Evolutionary conservation across 2,113 vertebrate genomes (phyloP), one percentile per base, ranked within the genome.

Genomic region (Dipodomys ordii): DNA sequence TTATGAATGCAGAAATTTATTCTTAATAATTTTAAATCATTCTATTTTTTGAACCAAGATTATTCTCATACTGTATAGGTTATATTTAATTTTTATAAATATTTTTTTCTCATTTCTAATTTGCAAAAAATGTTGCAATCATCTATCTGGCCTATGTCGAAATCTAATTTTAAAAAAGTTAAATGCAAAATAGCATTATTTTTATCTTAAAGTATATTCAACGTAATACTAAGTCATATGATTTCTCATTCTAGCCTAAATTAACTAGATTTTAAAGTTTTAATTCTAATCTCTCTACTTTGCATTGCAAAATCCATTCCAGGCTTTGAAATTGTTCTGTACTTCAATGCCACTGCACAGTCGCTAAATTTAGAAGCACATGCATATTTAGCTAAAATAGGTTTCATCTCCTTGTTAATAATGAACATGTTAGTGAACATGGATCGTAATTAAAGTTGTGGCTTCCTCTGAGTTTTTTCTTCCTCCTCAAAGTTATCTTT

Each of bases 71-170:
- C 23, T 81, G 62, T 88, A 60, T 77, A 10, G 16, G n/a, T 93
- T 93, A 81, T 3, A 49, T 87, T 94, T 87, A n/a, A 79, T 79
- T 93, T 49, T 49, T 49, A 49, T 49, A 49, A 49, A 11, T 49
- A 49, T 11, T 49, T 86, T 81, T 32, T 90, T 92, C 78, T 88
- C 28, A 65, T 94, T 94, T 92, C 49, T 84, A 90, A 77, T 83
- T 64, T 35, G 5, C 32, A 76, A 69, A 44, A 84, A 88, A 82
- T 93, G 92, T 94, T 87, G 94, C 1, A 86, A 28, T 93, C 49
- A 84, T 93, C 60, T 83, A 88, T 92, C 87, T 97, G 79, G n/a
- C 39, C 71, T 67, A 22, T 78, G 67, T 27, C 39, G 73, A 90
- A 94, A 84, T 39, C 62, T 93, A 94, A 68, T 84, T 18, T 60